These are phyloP conservation scores for Adineta ricciae DNA, from an alignment of 2,888 invertebrate genomes.

Conservation along the genomic window DNA sequence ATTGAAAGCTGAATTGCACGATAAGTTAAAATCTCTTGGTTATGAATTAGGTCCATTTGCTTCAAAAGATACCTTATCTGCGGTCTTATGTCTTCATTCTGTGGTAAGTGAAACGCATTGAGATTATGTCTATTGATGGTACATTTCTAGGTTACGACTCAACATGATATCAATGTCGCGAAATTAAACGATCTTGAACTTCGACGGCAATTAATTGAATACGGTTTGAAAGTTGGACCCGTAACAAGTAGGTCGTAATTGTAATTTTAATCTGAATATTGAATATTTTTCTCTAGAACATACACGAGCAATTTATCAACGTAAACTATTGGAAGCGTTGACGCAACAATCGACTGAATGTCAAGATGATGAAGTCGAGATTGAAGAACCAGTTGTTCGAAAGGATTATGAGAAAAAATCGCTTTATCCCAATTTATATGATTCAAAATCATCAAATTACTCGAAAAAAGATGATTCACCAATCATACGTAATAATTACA, in stretches of 20 bases:
- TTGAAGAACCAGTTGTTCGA: background rate
- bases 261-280: background rate
- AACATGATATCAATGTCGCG: background rate
- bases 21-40: background rate
- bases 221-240: background rate
- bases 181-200: background rate
- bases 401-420: background rate
- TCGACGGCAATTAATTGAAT: background rate
- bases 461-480: background rate
- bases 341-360: background rate
- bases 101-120: background rate
- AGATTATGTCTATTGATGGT: background rate
- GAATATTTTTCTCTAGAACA: background rate
- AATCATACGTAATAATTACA: background rate
- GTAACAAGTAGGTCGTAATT: background rate
- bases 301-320: constrained; percentile 5
- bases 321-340: background rate
- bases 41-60: constrained; percentile 7
- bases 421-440: background rate
- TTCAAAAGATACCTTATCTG: constrained; percentile 5
- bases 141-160: background rate
- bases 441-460: background rate
- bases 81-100: background rate
- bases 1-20: background rate
- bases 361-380: background rate